Evolutionary conservation across 2,797 vertebrate species (phyloP), one percentile per base, ranked within the genome.

Genomic region (Arctocebus calabarensis): DNA sequence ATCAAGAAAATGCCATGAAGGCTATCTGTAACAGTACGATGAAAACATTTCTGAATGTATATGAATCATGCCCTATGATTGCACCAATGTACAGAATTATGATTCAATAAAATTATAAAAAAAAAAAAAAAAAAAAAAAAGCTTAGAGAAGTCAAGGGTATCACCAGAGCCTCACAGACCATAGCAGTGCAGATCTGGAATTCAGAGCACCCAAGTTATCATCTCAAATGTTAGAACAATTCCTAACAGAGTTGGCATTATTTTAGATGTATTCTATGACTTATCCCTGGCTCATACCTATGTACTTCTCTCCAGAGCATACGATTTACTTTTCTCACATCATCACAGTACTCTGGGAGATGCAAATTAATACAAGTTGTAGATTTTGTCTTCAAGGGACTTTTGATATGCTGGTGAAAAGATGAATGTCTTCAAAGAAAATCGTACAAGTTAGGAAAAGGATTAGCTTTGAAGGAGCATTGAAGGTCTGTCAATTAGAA

Each of bases 351-450:
- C 52, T 70, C 57, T 59, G 29, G 40, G 55, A 85, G 74, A 83
- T 92, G 59, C 40, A 90, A 85, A 78, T 22, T 64, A 48, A 62
- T 52, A 62, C 1, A 88, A 70, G 62, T 70, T 84, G 91, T 48
- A 23, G 77, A 75, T 91, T 92, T 37, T 45, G 55, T 88, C 59
- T 78, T 86, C 25, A 61, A 55, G 29, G 64, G 83, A 55, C 57
- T 74, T 92, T 83, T 40, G 70, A 81, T 94, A 34, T 16, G 4
- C 57, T 70, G 20, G 34, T 45, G 40, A 94, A 95, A 94, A 94
- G 59, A 95, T 62, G 55, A 92, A 92, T 84, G 27, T 83, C 74
- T 84, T 94, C 57, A 87, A 73, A 90, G 74, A 91, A 94, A 95
- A 87, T 14, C 88, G 55, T 70, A 66, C 25, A 55, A 48, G 62